Conservation (phyloP, 2,888 invertebrate genomes). For the Melangyna quadrimaculata region DNA sequence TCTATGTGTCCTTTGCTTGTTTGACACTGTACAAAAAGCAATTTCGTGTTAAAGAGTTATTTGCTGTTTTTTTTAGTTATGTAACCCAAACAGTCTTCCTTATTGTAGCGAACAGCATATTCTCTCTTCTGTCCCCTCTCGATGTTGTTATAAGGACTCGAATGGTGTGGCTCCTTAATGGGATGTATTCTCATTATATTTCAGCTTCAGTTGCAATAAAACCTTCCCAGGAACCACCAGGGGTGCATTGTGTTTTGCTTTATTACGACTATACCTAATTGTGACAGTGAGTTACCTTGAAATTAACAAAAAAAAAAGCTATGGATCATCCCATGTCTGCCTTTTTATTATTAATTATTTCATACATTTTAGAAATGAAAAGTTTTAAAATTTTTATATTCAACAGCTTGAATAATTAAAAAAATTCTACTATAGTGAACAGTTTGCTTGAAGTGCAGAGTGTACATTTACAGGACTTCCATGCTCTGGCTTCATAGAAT, state of each 20-base stretch:
- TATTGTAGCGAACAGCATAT: background rate
- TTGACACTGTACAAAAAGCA: conserved; percentile 68
- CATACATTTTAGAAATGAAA: too few relatives aligned
- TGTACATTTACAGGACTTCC: too few relatives aligned
- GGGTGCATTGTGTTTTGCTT: background rate
- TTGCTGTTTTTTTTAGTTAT: conserved; percentile 35
- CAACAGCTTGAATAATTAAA: too few relatives aligned
- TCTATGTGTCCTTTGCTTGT: conserved; percentile 53
- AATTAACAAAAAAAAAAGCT: too few relatives aligned
- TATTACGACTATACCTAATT: background rate
- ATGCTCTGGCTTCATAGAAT: too few relatives aligned
- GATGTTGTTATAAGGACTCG: background rate
- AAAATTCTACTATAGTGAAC: too few relatives aligned
- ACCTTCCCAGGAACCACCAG: conserved; percentile 11
- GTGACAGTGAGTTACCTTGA: background rate
- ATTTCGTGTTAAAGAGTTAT: conserved; percentile 64
- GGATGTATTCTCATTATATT: conserved; percentile 53
- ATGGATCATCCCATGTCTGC: background rate
- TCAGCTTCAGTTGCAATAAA: conserved; percentile 33
- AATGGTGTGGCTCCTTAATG: conserved; percentile 49
- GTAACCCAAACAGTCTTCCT: background rate
- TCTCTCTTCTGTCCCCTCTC: background rate
- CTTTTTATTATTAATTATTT: background rate
- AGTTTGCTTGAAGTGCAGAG: too few relatives aligned
- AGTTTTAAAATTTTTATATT: too few relatives aligned